Percentiles rank a stretch among this genome's conserved stretches.
These are phyloP conservation scores for Perca fluviatilis DNA, from an alignment of 2,113 vertebrate genomes.

Conservation along the genomic window DNA sequence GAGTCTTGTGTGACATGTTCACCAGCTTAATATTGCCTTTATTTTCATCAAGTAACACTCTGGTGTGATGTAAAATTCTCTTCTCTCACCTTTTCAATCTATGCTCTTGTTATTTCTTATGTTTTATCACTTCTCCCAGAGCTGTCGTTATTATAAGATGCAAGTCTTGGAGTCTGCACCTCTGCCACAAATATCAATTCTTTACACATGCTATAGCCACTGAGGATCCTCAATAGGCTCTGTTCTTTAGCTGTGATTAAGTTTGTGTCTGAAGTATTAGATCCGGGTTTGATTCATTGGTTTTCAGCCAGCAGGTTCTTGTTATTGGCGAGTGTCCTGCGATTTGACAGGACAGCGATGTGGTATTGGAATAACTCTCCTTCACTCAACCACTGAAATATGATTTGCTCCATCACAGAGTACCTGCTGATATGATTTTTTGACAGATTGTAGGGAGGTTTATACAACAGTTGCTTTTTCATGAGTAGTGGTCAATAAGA, in stretches of 20 bases:
- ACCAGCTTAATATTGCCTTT: not conserved
- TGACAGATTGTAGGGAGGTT: slow-evolving; percentile 35
- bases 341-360: slow-evolving; percentile 55
- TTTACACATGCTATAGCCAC: slow-evolving; percentile 15
- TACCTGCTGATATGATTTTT: slow-evolving; percentile 39
- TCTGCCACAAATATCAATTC: slow-evolving; percentile 23
- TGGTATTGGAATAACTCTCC: slow-evolving; percentile 40
- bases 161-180: slow-evolving; percentile 8
- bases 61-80: slow-evolving; percentile 4
- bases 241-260: slow-evolving; percentile 56
- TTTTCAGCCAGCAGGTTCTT: slow-evolving; percentile 58
- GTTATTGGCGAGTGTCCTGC: slow-evolving; percentile 44
- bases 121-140: slow-evolving; percentile 21
- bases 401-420: slow-evolving; percentile 52
- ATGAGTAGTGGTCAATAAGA: not conserved
- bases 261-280: slow-evolving; percentile 67
- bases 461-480: slow-evolving; percentile 25
- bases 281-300: slow-evolving; percentile 59
- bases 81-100: slow-evolving; percentile 4
- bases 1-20: not conserved
- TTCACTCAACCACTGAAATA: slow-evolving; percentile 56
- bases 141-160: slow-evolving; percentile 17
- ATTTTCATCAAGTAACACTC: not conserved
- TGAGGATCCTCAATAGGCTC: slow-evolving; percentile 29
- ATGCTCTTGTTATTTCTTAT: slow-evolving; percentile 3